A percentile compares a stretch with the other conserved stretches of the same genome.
Conservation (phyloP, 2,888 invertebrate species). For the Nowickia ferox region DNA sequence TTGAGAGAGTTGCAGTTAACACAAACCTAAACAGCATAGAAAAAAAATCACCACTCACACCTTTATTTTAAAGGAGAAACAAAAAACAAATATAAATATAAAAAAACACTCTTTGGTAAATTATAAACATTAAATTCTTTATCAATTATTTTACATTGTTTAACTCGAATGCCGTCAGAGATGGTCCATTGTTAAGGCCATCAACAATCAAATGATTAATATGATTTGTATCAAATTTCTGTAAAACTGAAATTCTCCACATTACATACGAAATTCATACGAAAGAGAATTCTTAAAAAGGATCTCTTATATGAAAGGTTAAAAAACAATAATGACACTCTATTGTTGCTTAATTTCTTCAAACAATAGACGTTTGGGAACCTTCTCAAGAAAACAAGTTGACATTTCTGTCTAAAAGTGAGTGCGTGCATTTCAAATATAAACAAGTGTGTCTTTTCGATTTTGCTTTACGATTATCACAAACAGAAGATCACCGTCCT, state of each 20-base stretch:
- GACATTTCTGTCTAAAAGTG: conserved; percentile 65
- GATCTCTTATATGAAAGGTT: conserved; percentile 47
- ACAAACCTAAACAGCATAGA: conserved; percentile 5
- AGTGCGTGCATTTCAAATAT: conserved; percentile 46
- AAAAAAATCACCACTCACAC: conserved; percentile 72
- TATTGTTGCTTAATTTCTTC: conserved; percentile 24
- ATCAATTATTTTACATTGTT: conserved; percentile 60
- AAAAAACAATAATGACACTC: conserved; percentile 41
- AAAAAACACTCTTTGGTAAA: conserved; percentile 26
- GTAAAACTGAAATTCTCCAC: conserved; percentile 61
- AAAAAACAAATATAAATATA: neutral
- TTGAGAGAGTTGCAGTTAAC: conserved; percentile 53
- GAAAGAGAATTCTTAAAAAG: conserved; percentile 48
- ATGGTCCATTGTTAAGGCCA: conserved; percentile 64
- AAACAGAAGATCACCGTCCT: conserved; percentile 60
- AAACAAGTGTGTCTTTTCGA: conserved; percentile 55
- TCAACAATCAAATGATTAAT: conserved; percentile 74
- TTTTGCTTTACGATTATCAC: conserved; percentile 46
- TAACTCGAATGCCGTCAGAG: conserved; percentile 12
- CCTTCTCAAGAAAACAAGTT: conserved; percentile 60
- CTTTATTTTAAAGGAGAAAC: conserved; percentile 60
- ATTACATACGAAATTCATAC: neutral
- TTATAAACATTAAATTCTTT: conserved; percentile 50
- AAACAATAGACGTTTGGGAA: conserved; percentile 74
- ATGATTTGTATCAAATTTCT: conserved; percentile 73